Base-by-base conservation (phyloP, 2,113 vertebrate genomes). In the Physeter macrocephalus region DNA sequence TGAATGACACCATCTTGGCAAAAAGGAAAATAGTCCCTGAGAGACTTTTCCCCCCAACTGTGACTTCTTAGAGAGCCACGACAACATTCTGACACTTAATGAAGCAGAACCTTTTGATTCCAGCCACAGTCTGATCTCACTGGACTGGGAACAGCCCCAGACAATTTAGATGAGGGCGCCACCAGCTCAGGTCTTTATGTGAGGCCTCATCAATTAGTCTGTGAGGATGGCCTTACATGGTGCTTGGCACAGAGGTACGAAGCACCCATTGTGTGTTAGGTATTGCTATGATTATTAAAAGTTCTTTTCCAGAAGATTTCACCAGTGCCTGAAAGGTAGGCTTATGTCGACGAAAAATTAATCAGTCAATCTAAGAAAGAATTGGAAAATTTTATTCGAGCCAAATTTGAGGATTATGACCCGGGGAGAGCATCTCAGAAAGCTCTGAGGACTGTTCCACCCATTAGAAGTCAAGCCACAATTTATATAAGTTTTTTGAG, bases 11-110 rank as follows among this genome's bases (percentile, higher is more conserved):
- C 27, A 52, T 85, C 43, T 78, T 93, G 46, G 43, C 72, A 92
- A 82, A 31, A 81, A 91, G 34, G 52, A 92, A 93, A 85, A 64
- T n/a, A n/a, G n/a, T 75, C 13, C 49, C 41, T 31, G 43, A 86
- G 46, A 93, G 46, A 94, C 8, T 61, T 90, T 31, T 6, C 49
- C 52, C 62, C 49, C 10, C 3, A 86, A 41, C 14, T 95, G 29
- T 46, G 75, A 90, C 77, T 96, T 95, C 93, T 98, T 95, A 94
- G 88, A 88, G 81, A 97, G 64, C 49, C 57, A 39, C 49, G 8
- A 13, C 15, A 89, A 71, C 43, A 36, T 88, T 34, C 74, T 64
- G 23, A 39, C 84, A 57, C 34, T 54, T 72, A 72, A 52, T 57
- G 77, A 96, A 84, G 75, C 49, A 82, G 77, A 93, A 96, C 36